Base-by-base conservation (phyloP, 1,140 invertebrate genomes). In the Cylas formicarius region DNA sequence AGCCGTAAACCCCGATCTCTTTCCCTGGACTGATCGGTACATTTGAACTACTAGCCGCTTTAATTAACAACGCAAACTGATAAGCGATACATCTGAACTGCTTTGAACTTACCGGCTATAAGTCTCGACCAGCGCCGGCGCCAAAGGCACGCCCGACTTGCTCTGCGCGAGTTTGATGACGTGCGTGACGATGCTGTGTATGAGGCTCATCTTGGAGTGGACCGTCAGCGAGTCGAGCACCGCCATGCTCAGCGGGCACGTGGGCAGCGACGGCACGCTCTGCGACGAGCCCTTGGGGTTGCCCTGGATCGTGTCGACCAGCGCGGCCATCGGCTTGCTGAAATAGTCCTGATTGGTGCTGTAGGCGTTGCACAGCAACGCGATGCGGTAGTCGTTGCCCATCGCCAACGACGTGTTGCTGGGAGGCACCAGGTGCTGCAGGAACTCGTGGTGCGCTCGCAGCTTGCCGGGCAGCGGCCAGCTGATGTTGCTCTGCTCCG, bases 181-280 rank as follows among this genome's bases (percentile, higher is more conserved):
- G 57, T 91, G 82, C 1, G 85, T 84, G 0, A 91, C 88, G 54
- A 93, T 93, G 33, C 84, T 86, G 58, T 97, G 92, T 41, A 97
- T 95, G n/a, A 97, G 67, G 48, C 89, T 93, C 93, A 97, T 97
- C 67, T 97, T 97, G 0, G 90, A 90, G 66, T 97, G 92, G 8
- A 96, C 86, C 0, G 94, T 96, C 10, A 97, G 66, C n/a, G 91
- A 93, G 63, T 97, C 94, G 20, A 66, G 44, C 2, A 97, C 81
- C 18, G 84, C 86, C 82, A 97, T 93, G 0, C 89, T 86, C 9
- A 97, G 68, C 1, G 93, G 93, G 10, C 84, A 80, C 0, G 83
- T 90, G 6, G 86, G 83, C 8, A 73, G 76, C 56, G 52, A 41
- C 18, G 63, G 13, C 4, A 28, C 28, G 13, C 20, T 33, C 4